These are phyloP conservation scores for Tapirus terrestris DNA, from an alignment of 2,113 vertebrate genomes.

Conservation along the genomic window DNA sequence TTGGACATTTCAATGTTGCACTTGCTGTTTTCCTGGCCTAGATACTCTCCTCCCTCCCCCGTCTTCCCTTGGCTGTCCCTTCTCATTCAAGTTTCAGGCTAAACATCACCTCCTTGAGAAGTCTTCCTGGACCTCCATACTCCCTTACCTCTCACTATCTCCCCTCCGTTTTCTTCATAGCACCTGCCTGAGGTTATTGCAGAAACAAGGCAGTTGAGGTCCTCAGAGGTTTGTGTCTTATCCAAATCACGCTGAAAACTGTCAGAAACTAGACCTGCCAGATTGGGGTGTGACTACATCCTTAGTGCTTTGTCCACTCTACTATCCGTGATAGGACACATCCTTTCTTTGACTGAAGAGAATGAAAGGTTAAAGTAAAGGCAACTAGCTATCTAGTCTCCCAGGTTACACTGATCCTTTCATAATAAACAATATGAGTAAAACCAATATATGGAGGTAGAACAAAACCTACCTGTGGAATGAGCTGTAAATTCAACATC, in stretches of 20 bases:
- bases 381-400: neutral
- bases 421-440: neutral
- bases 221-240: neutral
- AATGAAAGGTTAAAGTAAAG: neutral
- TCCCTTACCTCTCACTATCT: neutral
- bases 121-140: neutral
- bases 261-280: neutral
- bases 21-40: neutral
- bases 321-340: neutral
- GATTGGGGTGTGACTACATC: neutral
- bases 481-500: slow-evolving; percentile 90
- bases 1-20: neutral
- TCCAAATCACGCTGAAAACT: neutral
- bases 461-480: slow-evolving; percentile 90
- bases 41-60: neutral
- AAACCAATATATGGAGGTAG: neutral
- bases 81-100: neutral
- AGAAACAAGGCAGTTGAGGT: neutral
- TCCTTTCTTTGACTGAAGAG: neutral
- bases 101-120: neutral
- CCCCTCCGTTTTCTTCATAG: neutral
- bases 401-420: neutral
- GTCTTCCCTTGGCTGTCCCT: neutral
- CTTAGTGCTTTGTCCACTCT: neutral
- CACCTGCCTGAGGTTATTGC: neutral